Conservation (phyloP, 2,888 invertebrate genomes). For the Xiphydria camelus region DNA sequence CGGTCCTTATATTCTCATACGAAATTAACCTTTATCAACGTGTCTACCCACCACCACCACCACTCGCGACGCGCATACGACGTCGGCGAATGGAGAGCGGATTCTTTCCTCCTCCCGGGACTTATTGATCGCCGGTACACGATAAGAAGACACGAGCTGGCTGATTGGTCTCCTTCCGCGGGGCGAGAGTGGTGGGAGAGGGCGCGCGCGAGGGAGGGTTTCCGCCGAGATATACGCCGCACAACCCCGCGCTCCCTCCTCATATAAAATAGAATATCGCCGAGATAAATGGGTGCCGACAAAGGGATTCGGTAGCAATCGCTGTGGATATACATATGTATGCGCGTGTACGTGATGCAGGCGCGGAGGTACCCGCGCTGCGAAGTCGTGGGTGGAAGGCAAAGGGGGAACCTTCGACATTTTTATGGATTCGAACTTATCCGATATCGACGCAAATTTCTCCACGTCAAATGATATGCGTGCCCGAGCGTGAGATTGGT, state of each 20-base stretch:
- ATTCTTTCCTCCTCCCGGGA: slow-evolving; percentile 53
- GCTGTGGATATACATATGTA: slow-evolving; percentile 9
- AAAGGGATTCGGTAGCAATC: slow-evolving; percentile 18
- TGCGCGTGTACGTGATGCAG: slow-evolving; percentile 7
- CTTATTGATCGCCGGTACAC: slow-evolving; percentile 51
- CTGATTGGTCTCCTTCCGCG: slow-evolving; percentile 48
- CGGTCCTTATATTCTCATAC: slow-evolving; percentile 50
- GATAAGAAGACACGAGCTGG: slow-evolving; percentile 54
- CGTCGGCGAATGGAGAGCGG: slow-evolving; percentile 45
- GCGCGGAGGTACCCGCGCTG: neutral
- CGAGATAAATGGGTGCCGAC: slow-evolving; percentile 15
- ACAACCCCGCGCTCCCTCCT: slow-evolving; percentile 16
- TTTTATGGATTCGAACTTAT: slow-evolving; percentile 1
- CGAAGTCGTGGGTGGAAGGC: too few relatives aligned
- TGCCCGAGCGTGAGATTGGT: too few relatives aligned
- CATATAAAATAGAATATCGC: slow-evolving; percentile 17
- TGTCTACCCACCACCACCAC: slow-evolving; percentile 26
- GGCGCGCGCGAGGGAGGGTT: slow-evolving; percentile 15
- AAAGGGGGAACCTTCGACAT: slow-evolving; percentile 1
- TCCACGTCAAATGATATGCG: too few relatives aligned
- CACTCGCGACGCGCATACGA: slow-evolving; percentile 4
- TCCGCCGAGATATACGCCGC: slow-evolving; percentile 15
- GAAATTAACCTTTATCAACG: slow-evolving; percentile 61
- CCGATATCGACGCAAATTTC: slow-evolving; percentile 4
- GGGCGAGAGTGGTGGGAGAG: neutral